phyloP scores from a whole-genome alignment of 2,888 invertebrate species.

The Acronicta psi region DNA sequence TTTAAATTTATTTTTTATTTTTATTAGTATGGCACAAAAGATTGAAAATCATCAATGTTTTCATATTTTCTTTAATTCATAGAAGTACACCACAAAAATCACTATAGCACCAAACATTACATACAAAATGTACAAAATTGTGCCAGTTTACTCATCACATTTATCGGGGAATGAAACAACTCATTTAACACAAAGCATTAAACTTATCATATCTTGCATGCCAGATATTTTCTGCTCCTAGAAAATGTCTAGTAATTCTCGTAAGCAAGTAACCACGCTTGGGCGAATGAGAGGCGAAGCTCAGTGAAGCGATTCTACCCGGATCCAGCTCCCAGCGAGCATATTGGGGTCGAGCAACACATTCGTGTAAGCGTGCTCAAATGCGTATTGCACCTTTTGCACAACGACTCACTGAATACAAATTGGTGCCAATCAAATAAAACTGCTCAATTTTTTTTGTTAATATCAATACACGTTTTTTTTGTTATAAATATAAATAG shows the following conservation, averaged over 20 bases:
- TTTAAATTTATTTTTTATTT: constrained; percentile 42
- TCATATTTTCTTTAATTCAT: constrained; percentile 69
- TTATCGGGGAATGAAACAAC: constrained; percentile 48
- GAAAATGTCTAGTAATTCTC: constrained; percentile 14
- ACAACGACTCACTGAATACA: neutral
- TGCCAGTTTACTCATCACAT: constrained; percentile 71
- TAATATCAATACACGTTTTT: too few relatives aligned
- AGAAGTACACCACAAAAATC: constrained; percentile 83
- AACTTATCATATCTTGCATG: constrained; percentile 31
- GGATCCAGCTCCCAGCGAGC: too few relatives aligned
- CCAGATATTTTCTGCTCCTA: constrained; percentile 14
- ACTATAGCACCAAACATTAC: constrained; percentile 88
- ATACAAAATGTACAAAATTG: constrained; percentile 88
- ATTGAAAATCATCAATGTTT: constrained; percentile 29
- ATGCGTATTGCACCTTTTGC: neutral
- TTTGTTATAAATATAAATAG: too few relatives aligned
- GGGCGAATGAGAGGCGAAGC: too few relatives aligned
- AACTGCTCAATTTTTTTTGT: too few relatives aligned
- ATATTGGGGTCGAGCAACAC: too few relatives aligned
- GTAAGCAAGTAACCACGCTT: too few relatives aligned
- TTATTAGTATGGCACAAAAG: neutral
- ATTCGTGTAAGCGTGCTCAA: too few relatives aligned
- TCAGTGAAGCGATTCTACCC: too few relatives aligned
- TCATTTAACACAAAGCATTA: constrained; percentile 49
- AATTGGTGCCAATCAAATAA: neutral